Base-by-base conservation (phyloP, 2,888 invertebrate species). In the Conomelus anceps region DNA sequence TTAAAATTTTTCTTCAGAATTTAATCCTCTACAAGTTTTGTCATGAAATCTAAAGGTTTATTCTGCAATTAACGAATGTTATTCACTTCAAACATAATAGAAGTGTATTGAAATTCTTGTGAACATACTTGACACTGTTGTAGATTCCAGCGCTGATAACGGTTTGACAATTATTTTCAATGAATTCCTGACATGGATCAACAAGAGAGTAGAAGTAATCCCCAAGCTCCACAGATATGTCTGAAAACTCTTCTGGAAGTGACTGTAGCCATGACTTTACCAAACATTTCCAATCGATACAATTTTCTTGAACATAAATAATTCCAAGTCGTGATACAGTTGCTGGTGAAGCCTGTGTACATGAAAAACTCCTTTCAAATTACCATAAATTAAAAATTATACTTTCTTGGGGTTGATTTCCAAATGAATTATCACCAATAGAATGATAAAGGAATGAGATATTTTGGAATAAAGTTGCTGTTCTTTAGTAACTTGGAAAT, bases 291-390 rank as follows among this genome's bases (percentile, higher is more conserved):
- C 98, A 98, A 3, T 98, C 98, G 7, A 98, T 94, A 0, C 96
- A 96, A 0, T 94, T 93, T 0, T 98, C 96, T 93, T 99, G 98
- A 94, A 98, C 95, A 93, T 97, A 98, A 91, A 98, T 97, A 97
- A 98, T 98, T 87, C 98, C 98, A 93, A 98, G 98, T 89, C 98
- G 95, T 20, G 97, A 97, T 22, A 98, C 97, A 4, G 98, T 98
- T 7, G 98, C 98, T 22, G 98, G 98, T 0, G 97, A 97, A 0
- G 97, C 97, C 94, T 93, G 90, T 23, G 86, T 22, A 88, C n/a
- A 86, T 84, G 85, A 24, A 85, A 89, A 23, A 24, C 13, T 41
- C 23, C 11, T 34, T 34, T 9, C n/a, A n/a, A 34, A 17, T 34
- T 17, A 34, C 17, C 34, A 4, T 17, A 4, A 34, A 11, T 17